Evolutionary conservation across 1,140 invertebrate species (phyloP), one percentile per base, ranked within the genome.

Genomic region (Diabrotica virgifera): DNA sequence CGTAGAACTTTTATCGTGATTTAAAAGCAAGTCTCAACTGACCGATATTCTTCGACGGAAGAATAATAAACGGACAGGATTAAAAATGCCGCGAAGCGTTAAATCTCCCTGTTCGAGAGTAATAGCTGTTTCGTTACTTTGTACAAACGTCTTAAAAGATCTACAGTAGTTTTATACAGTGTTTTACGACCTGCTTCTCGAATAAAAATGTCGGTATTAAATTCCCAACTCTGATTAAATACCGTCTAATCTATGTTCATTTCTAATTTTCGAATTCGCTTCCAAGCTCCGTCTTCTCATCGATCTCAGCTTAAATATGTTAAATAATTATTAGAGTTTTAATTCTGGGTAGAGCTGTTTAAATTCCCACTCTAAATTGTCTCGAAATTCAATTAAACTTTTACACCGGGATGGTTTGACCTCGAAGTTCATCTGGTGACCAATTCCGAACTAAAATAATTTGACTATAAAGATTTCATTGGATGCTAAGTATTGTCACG

Each of bases 91-190:
- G 5, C n/a, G n/a, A 46, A 46, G 40, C 40, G 8, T 46, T 46
- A 46, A 46, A 46, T 46, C 5, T 46, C n/a, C 6, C 40, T 24
- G 40, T 46, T 46, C 40, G n/a, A 46, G 40, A 46, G 40, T 46
- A 10, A 46, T 46, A 46, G 8, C 40, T 46, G n/a, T 46, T 46
- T 46, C 40, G 40, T 46, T 46, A 46, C 40, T 46, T 46, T 46
- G 40, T 46, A 46, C 40, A 46, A 46, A 46, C 40, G 40, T 46
- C 40, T 46, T 46, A 46, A 46, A 46, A 46, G 40, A 46, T 46
- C 40, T 5, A 46, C 40, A 46, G 40, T 46, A 10, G 40, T 46
- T 46, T 46, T 46, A 46, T 46, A 46, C 40, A 46, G 40, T 46
- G 40, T 46, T 46, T 46, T 46, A 46, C 40, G 40, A 46, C n/a